Evolutionary conservation across 2,888 invertebrate genomes (phyloP).

Genomic region (Dolomedes plantarius): DNA sequence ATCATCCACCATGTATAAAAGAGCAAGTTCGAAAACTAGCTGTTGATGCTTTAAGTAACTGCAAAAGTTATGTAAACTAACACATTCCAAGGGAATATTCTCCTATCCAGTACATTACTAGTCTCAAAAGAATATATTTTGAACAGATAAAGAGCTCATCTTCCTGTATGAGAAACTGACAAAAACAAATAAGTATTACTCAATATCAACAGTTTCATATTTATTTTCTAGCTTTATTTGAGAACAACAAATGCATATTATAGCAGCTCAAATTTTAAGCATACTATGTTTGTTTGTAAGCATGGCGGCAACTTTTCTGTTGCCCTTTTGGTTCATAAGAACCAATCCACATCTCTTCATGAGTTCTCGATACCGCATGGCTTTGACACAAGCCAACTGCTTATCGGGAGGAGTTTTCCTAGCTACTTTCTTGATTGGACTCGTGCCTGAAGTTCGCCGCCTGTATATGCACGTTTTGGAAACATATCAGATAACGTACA

Average conservation of each 20-base stretch:
- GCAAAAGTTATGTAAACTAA: too few species aligned
- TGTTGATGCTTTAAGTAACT: too few species aligned
- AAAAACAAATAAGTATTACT: too few species aligned
- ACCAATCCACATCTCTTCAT: slow-evolving; percentile 38
- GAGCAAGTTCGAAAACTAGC: too few species aligned
- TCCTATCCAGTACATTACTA: too few species aligned
- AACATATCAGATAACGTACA: slow-evolving; percentile 41
- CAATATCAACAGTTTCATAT: too few species aligned
- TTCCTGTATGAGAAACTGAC: too few species aligned
- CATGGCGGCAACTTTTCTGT: slow-evolving; percentile 67
- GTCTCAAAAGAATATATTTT: too few species aligned
- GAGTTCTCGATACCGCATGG: slow-evolving; percentile 61
- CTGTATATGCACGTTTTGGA: slow-evolving; percentile 73
- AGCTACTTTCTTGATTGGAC: slow-evolving; percentile 76
- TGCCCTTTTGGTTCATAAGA: slow-evolving; percentile 66
- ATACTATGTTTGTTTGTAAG: slow-evolving; percentile 66
- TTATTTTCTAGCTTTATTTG: too few species aligned
- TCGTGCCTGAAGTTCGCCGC: slow-evolving; percentile 76
- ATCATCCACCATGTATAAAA: too few species aligned
- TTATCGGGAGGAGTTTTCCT: slow-evolving; percentile 77
- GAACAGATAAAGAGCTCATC: too few species aligned
- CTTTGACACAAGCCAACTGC: slow-evolving; percentile 74
- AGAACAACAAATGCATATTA: slow-evolving; percentile 63
- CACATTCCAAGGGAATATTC: too few species aligned
- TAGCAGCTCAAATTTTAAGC: slow-evolving; percentile 64